Evolutionary conservation across 2,888 invertebrate genomes (phyloP).

Genomic region (Drosophila leonis): DNA sequence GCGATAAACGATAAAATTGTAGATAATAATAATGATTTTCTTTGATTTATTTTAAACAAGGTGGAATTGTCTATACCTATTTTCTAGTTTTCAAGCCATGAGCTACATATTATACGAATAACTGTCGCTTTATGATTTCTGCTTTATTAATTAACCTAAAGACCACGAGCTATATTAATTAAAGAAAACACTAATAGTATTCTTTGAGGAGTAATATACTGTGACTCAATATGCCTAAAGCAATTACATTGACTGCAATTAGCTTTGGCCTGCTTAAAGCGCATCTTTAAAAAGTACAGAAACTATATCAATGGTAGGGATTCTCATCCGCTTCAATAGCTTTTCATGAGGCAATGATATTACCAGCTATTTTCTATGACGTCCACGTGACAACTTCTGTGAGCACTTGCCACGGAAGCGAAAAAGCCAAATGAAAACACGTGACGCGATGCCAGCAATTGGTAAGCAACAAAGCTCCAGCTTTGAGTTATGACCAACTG

Average conservation of each 20-base stretch:
- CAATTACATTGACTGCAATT: constrained; percentile 10
- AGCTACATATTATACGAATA: too few relatives aligned
- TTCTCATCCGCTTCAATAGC: constrained; percentile 11
- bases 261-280: neutral
- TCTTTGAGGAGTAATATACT: constrained; percentile 13
- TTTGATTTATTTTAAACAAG: too few relatives aligned
- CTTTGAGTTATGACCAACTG: constrained; percentile 73
- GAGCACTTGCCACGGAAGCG: constrained; percentile 51
- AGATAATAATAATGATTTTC: too few relatives aligned
- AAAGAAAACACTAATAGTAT: constrained; percentile 14
- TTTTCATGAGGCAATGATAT: constrained; percentile 67
- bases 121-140: constrained; percentile 3
- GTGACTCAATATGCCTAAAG: constrained; percentile 14
- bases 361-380: constrained; percentile 63
- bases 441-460: constrained; percentile 71
- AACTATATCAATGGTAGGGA: constrained; percentile 29
- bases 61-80: too few relatives aligned
- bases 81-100: too few relatives aligned
- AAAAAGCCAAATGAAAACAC: constrained; percentile 74
- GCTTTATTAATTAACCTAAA: constrained; percentile 24
- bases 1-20: too few relatives aligned
- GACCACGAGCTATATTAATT: constrained; percentile 1
- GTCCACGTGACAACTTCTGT: constrained; percentile 68
- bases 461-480: constrained; percentile 73
- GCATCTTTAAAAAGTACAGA: neutral